phyloP scores from a whole-genome alignment of 2,113 vertebrate genomes.

The Urocynchramus pylzowi region DNA sequence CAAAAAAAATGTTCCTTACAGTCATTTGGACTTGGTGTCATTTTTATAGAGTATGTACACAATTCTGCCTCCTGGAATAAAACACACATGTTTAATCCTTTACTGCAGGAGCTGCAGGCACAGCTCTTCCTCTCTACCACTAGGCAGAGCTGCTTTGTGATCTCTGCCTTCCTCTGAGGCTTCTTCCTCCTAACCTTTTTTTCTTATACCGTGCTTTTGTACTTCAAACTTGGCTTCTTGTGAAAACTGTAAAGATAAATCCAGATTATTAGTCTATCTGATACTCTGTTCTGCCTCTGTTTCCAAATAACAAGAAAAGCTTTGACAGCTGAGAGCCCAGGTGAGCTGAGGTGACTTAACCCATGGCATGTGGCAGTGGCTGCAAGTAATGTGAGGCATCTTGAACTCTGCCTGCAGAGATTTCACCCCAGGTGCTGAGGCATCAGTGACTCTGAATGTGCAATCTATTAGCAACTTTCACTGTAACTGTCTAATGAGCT shows the following conservation, averaged over 20 bases:
- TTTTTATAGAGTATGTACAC: background rate
- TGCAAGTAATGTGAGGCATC: background rate
- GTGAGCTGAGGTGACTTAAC: background rate
- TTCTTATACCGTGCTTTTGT: background rate
- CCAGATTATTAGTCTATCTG: background rate
- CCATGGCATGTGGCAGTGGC: background rate
- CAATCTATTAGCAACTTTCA: slow-evolving; percentile 23
- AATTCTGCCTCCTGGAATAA: background rate
- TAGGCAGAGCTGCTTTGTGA: background rate
- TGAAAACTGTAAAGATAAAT: background rate
- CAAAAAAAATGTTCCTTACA: background rate
- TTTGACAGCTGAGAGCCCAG: background rate
- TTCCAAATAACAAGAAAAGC: background rate
- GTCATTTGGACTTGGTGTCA: background rate
- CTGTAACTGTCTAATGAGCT: slow-evolving; percentile 13
- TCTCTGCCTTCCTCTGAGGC: background rate
- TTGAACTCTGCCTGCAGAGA: background rate
- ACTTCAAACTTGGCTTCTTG: background rate
- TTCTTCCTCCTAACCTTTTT: background rate
- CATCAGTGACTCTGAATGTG: background rate
- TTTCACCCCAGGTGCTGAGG: background rate
- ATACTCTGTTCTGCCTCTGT: background rate
- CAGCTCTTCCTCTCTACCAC: background rate
- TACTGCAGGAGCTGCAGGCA: background rate
- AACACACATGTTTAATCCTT: rapidly evolving